phyloP scores from a whole-genome alignment of 37 sponge, comb jelly and placozoan species.

The Mnemiopsis leidyi region DNA sequence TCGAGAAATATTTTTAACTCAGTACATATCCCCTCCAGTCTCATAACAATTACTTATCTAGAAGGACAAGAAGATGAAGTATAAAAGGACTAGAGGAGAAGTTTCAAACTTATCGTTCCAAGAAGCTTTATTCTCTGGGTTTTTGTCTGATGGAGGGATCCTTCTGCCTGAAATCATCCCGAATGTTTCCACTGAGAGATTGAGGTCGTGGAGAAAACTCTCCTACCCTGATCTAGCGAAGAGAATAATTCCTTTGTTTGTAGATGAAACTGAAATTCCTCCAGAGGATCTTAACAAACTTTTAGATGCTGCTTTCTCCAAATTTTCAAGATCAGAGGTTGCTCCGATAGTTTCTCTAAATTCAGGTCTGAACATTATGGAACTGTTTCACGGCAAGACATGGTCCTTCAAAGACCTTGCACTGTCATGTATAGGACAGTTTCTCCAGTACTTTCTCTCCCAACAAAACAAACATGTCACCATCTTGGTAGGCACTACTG shows the following conservation, averaged over 20 bases:
- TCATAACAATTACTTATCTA: no score
- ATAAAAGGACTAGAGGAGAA: constrained; percentile 71
- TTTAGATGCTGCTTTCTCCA: constrained; percentile 64
- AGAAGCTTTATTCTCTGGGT: constrained; percentile 72
- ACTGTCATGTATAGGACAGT: constrained; percentile 43
- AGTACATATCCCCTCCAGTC: no score
- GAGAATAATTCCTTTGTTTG: constrained; percentile 66
- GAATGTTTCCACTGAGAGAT: constrained; percentile 28
- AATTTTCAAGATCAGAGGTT: constrained; percentile 66
- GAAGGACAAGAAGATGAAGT: constrained; percentile 73
- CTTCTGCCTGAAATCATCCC: constrained; percentile 74
- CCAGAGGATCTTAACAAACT: constrained; percentile 45
- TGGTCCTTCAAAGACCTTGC: constrained; percentile 79
- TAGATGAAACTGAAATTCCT: constrained; percentile 68
- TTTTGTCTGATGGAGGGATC: constrained; percentile 75
- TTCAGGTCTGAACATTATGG: constrained; percentile 55
- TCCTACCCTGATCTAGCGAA: constrained; percentile 69
- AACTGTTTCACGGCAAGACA: constrained; percentile 78
- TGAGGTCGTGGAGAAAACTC: constrained; percentile 63
- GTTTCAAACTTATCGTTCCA: constrained; percentile 67
- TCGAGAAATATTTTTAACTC: no score
- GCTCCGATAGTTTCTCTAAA: constrained; percentile 64
- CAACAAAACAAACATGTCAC: constrained; percentile 64
- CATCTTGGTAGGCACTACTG: constrained; percentile 69
- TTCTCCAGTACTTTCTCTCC: constrained; percentile 67